These are phyloP conservation scores for Trichogramma dendrolimi DNA, from an alignment of 2,888 invertebrate genomes.

Conservation along the genomic window DNA sequence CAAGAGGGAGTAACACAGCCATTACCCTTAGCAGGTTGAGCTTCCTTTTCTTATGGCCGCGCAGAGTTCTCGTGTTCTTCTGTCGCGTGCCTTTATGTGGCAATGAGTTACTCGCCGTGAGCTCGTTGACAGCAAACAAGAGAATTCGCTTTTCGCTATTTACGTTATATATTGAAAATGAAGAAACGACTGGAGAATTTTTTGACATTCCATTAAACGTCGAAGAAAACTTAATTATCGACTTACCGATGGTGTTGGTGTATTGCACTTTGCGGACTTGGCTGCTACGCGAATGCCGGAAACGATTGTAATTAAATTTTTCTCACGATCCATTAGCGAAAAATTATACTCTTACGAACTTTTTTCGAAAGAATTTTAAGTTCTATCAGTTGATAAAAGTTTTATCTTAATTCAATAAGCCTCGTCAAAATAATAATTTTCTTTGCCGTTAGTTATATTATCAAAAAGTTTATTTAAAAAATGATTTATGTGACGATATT, in stretches of 20 bases:
- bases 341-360: too few relatives aligned
- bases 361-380: too few relatives aligned
- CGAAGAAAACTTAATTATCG: slow-evolving; percentile 23
- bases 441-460: background rate
- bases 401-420: too few relatives aligned
- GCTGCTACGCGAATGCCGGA: too few relatives aligned
- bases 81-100: background rate
- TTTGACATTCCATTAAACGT: slow-evolving; percentile 25
- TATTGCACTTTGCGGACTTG: too few relatives aligned
- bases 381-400: too few relatives aligned
- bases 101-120: background rate
- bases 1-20: too few relatives aligned
- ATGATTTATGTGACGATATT: background rate
- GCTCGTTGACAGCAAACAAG: slow-evolving; percentile 18
- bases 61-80: background rate
- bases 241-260: too few relatives aligned
- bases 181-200: slow-evolving; percentile 19
- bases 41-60: too few relatives aligned
- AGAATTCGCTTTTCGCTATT: slow-evolving; percentile 17
- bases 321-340: too few relatives aligned
- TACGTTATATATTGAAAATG: slow-evolving; percentile 16
- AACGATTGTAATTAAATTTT: too few relatives aligned
- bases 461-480: background rate
- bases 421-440: background rate
- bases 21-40: too few relatives aligned